Evolutionary conservation across 1,140 invertebrate genomes (phyloP).

Genomic region (Cylas formicarius): DNA sequence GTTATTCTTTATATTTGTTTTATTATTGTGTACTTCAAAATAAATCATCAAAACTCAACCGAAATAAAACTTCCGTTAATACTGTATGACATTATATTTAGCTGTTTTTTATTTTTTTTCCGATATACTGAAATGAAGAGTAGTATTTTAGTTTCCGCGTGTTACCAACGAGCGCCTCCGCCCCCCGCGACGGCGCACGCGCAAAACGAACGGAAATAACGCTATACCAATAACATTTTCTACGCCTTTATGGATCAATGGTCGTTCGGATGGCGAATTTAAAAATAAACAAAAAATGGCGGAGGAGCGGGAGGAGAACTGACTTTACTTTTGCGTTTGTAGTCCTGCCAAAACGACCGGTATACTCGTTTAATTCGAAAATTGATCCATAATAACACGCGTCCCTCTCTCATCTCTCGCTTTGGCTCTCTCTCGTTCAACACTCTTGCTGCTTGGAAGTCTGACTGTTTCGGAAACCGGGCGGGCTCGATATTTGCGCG

Average conservation of each 20-base stretch:
- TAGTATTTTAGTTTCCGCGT: slow-evolving; percentile 18
- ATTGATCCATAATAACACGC: slow-evolving; percentile 8
- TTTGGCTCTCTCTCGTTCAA: slow-evolving; percentile 23
- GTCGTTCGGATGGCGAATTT: no score
- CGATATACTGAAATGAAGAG: slow-evolving; percentile 23
- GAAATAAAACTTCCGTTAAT: slow-evolving; percentile 16
- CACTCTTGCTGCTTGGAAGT: slow-evolving; percentile 41
- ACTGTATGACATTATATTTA: slow-evolving; percentile 23
- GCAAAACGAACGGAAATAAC: no score
- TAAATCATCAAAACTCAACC: no score
- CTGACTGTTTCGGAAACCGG: slow-evolving; percentile 38
- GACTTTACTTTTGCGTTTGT: no score
- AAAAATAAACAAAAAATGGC: no score
- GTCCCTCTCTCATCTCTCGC: slow-evolving; percentile 5
- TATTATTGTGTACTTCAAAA: no score
- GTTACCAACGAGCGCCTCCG: slow-evolving; percentile 21
- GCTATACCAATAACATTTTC: no score
- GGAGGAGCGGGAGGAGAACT: no score
- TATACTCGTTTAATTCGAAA: slow-evolving; percentile 13
- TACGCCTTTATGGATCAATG: no score
- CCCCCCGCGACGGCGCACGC: no score
- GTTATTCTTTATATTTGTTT: no score
- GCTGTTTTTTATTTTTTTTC: slow-evolving; percentile 23
- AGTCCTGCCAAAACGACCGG: no score
- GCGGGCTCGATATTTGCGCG: slow-evolving; percentile 39